Evolutionary conservation across 2,113 vertebrate genomes (phyloP).

Genomic region (Willisornis vidua): DNA sequence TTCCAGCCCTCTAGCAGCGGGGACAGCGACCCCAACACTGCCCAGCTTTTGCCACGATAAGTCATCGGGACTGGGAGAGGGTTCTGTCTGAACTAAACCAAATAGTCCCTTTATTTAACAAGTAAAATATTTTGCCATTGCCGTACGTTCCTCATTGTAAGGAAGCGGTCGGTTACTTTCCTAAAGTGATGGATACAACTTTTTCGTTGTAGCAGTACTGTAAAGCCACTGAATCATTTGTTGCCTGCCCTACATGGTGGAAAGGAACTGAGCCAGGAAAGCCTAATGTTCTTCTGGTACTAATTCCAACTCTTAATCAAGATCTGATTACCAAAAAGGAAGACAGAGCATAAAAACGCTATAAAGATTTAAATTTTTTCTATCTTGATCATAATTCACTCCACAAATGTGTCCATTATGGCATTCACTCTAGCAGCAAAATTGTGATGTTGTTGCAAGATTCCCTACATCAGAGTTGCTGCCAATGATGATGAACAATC

Average conservation of each 20-base stretch:
- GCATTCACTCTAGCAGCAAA: conserved; percentile 43
- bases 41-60: neutral
- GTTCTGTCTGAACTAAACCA: neutral
- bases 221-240: conserved; percentile 6
- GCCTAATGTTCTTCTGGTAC: conserved; percentile 47
- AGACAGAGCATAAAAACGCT: conserved; percentile 58
- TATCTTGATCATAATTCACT: conserved; percentile 33
- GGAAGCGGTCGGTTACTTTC: neutral
- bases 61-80: neutral
- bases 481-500: conserved; percentile 48
- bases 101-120: neutral
- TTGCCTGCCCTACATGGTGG: neutral
- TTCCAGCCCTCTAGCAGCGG: neutral
- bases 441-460: conserved; percentile 50
- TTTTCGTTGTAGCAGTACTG: conserved; percentile 4
- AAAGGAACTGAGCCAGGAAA: conserved; percentile 47
- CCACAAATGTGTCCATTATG: conserved; percentile 34
- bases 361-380: conserved; percentile 59
- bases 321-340: conserved; percentile 65
- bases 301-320: conserved; percentile 67
- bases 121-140: neutral
- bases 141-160: neutral
- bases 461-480: conserved; percentile 1
- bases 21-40: neutral
- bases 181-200: neutral